Base-by-base conservation (phyloP, 2,113 vertebrate genomes). In the Oncorhynchus masou region DNA sequence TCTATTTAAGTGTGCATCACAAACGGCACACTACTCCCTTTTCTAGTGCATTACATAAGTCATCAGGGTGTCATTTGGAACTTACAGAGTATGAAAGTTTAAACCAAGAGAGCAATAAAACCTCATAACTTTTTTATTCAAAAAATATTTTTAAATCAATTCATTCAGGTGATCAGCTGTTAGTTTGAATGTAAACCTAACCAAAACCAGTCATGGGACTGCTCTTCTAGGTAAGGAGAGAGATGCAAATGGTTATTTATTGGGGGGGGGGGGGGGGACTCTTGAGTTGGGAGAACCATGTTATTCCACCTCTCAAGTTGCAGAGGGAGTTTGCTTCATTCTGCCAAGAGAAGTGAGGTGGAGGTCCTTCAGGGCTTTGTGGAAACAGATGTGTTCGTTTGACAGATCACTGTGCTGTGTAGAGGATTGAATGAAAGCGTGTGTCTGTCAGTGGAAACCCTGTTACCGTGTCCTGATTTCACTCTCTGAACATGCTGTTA, bases 401-500 rank as follows among this genome's bases (percentile, higher is more conserved):
- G 3, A 64, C 22, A 25, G 60, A 64, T 45, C 5, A 2, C 19
- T n/a, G 29, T 1, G 9, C 0, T 45, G 39, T 27, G 65, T 39
- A 45, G 31, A 69, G 5, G 24, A 29, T 31, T 20, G 39, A 45
- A 45, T 75, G 74, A 69, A 29, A 24, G 27, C 5, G 31, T 80
- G 80, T 76, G 69, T 80, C 81, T 76, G 69, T 84, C 73, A 69
- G 77, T 80, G 81, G 84, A 79, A 83, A 89, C 81, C 79, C 78
- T 88, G 83, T 83, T 73, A 64, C 79, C 77, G 67, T 86, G 86
- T 90, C 87, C 87, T 81, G 69, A 81, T 87, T 83, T 88, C 85
- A 88, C 76, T 85, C 74, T 85, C 78, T 45, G 29, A 76, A 85
- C 85, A 83, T 84, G 84, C 87, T 88, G 87, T 91, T 79, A 78